Base-by-base conservation (phyloP, 2,888 invertebrate genomes). In the Drosophila emarginata region DNA sequence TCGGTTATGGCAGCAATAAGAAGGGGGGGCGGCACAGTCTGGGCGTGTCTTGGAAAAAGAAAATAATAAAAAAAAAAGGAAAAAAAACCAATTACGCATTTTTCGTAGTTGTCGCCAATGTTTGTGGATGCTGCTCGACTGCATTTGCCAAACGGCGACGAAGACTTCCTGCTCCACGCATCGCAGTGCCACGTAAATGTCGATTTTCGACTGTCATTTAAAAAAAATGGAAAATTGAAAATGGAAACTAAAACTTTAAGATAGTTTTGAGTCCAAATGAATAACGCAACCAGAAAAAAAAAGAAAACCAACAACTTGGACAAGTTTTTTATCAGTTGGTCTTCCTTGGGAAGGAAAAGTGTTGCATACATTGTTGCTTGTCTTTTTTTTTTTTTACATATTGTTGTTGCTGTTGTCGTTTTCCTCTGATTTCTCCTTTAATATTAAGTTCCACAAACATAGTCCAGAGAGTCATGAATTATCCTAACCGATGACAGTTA, bases 51-150 rank as follows among this genome's bases (percentile, higher is more conserved):
- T 21, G 45, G 11, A 66, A 72, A 80, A 86, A 80, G 78, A 32
- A 32, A 32, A 32, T 5, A 26, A 26, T 5, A 32, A 32, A 9
- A 32, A 32, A 9, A 9, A 11, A 32, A 32, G 9, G 32, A 32
- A 32, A 32, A 32, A 32, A 32, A 32, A 32, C 32, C 84, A 81
- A 81, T 81, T 81, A 81, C 80, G 87, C 84, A 81, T 84, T 80
- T 76, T 72, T 72, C 66, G 60, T 54, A 72, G 71, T 71, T 71
- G 71, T 71, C 66, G 60, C 66, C 71, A 66, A 57, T 71, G 72
- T 70, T 72, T 65, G 70, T 73, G 79, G 76, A 67, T 74, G 79
- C 79, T 67, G 65, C 26, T 62, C 63, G 57, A 56, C 66, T 26
- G 51, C 74, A 64, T 50, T 40, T 12, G 45, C 21, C 21, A 45